Percentiles rank a stretch among this genome's conserved stretches.
These are phyloP conservation scores for Siniperca scherzeri DNA, from an alignment of 2,797 vertebrate genomes.

Conservation along the genomic window DNA sequence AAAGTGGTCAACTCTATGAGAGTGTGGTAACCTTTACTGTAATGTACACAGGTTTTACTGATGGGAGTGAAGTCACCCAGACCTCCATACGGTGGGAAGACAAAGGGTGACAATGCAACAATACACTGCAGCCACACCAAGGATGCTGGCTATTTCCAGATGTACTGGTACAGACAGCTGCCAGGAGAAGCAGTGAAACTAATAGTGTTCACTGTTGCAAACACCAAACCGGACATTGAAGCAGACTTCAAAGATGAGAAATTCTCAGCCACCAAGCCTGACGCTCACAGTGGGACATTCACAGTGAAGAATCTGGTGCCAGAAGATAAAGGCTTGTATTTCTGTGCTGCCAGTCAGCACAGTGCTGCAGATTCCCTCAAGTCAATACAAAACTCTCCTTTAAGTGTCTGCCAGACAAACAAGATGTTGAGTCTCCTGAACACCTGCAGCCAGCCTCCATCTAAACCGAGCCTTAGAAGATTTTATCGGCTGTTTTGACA, in stretches of 20 bases:
- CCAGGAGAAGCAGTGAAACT: constrained; percentile 36
- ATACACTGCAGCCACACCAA: constrained; percentile 36
- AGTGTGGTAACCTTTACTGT: too few relatives aligned
- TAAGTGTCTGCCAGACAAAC: not conserved
- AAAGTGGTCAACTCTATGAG: too few relatives aligned
- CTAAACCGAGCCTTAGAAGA: not conserved
- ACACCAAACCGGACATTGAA: too few relatives aligned
- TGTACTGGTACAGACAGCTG: constrained; percentile 72
- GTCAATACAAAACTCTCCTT: constrained; percentile 56
- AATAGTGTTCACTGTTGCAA: constrained; percentile 43
- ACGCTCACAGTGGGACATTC: constrained; percentile 55
- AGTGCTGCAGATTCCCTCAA: constrained; percentile 39
- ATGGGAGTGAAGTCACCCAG: constrained; percentile 22
- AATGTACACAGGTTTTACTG: not conserved
- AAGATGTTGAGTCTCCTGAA: not conserved
- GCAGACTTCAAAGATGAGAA: too few relatives aligned
- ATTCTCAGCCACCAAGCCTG: constrained; percentile 43
- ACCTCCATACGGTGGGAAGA: not conserved
- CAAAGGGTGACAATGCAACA: not conserved
- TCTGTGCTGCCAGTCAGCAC: constrained; percentile 52
- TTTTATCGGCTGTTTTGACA: not conserved
- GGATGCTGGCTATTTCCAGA: not conserved
- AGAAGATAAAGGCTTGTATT: constrained; percentile 59
- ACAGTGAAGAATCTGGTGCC: constrained; percentile 54
- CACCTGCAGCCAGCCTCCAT: constrained; percentile 44